A percentile compares a stretch with the other conserved stretches of the same genome.
These are phyloP conservation scores for Oasisia sp. DNA, from an alignment of 2,888 invertebrate species.

Conservation along the genomic window DNA sequence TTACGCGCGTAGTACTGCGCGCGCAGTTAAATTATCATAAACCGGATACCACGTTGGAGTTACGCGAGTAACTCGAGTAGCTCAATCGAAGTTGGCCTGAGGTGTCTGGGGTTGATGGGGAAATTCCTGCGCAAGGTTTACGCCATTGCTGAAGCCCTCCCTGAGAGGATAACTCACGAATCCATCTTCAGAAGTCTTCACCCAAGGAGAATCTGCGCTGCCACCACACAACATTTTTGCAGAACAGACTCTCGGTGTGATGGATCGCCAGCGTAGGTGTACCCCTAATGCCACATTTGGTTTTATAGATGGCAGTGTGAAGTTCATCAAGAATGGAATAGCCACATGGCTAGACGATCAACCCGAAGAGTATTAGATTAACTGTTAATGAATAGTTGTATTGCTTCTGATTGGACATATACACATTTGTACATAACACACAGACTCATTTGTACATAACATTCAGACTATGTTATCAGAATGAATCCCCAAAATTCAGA, in stretches of 20 bases:
- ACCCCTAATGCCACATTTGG: slow-evolving; percentile 26
- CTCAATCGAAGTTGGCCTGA: too few relatives aligned
- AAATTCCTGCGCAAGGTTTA: slow-evolving; percentile 25
- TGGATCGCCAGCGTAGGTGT: not conserved
- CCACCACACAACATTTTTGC: not conserved
- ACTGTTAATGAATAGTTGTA: too few relatives aligned
- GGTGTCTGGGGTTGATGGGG: slow-evolving; percentile 23
- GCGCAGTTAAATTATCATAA: too few relatives aligned
- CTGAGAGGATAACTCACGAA: not conserved
- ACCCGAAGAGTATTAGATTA: not conserved
- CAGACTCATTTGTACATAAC: too few relatives aligned
- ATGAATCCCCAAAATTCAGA: too few relatives aligned
- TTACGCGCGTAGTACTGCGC: too few relatives aligned
- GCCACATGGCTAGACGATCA: slow-evolving; percentile 17
- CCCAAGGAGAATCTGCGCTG: not conserved
- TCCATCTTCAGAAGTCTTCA: too few relatives aligned
- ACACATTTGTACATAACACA: too few relatives aligned
- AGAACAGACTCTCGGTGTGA: slow-evolving; percentile 20
- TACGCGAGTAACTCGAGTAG: too few relatives aligned
- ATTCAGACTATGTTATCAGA: too few relatives aligned
- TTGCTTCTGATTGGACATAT: too few relatives aligned
- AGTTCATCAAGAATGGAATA: slow-evolving; percentile 18
- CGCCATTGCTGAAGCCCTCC: not conserved
- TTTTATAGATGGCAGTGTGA: slow-evolving; percentile 22
- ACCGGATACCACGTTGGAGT: too few relatives aligned